These are phyloP conservation scores for Sebastes goodei DNA, from an alignment of 2,797 vertebrate genomes.

Conservation along the genomic window DNA sequence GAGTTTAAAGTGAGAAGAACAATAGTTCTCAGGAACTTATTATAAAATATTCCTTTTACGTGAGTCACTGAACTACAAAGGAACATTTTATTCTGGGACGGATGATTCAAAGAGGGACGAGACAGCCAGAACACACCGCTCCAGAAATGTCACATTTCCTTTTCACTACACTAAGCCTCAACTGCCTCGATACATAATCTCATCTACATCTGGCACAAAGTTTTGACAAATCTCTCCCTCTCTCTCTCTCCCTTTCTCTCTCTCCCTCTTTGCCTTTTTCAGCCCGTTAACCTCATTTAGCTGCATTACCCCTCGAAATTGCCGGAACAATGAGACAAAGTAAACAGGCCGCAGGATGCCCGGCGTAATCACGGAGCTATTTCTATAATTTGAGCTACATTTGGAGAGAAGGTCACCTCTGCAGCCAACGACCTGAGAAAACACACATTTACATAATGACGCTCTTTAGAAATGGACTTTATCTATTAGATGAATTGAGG, in stretches of 20 bases:
- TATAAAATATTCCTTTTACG: not conserved
- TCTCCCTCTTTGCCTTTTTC: not conserved
- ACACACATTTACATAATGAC: not conserved
- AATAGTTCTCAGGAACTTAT: not conserved
- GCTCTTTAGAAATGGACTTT: slow-evolving; percentile 1
- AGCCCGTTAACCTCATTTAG: slow-evolving; percentile 53
- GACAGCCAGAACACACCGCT: not conserved
- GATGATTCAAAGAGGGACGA: not conserved
- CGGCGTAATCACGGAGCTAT: slow-evolving; percentile 26
- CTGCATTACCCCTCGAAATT: slow-evolving; percentile 8
- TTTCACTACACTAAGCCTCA: slow-evolving; percentile 25
- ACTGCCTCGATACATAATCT: slow-evolving; percentile 40
- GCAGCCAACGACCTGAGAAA: not conserved
- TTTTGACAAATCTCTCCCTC: slow-evolving; percentile 33
- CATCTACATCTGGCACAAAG: slow-evolving; percentile 51
- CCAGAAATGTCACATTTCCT: slow-evolving; percentile 32
- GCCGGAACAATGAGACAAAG: slow-evolving; percentile 30
- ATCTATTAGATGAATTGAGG: slow-evolving; percentile 22
- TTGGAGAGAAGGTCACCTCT: slow-evolving; percentile 53
- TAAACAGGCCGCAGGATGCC: slow-evolving; percentile 32
- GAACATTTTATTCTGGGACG: slow-evolving; percentile 5
- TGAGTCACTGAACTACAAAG: not conserved
- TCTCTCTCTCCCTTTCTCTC: rapidly evolving
- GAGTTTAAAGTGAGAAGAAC: not conserved
- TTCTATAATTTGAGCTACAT: slow-evolving; percentile 53